Base-by-base conservation (phyloP, 2,797 vertebrate genomes). In the Pantherophis vulpinus region DNA sequence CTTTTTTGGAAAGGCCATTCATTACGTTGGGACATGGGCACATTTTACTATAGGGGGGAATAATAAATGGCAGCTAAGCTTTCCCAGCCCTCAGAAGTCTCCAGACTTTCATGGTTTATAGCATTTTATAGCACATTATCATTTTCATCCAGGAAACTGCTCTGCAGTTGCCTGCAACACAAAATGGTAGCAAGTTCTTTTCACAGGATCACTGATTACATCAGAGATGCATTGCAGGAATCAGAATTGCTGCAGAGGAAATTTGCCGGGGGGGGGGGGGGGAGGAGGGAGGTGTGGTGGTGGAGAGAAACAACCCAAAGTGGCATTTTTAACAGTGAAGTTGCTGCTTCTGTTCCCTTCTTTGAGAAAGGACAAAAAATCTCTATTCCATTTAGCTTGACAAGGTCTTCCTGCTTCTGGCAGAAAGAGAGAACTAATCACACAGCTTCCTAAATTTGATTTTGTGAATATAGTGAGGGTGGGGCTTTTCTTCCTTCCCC, bases 181-280 rank as follows among this genome's bases (percentile, higher is more conserved):
- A 14, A 94, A 97, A 95, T 94, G 95, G 95, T 91, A 92, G 55
- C 93, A 96, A 95, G 95, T 95, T 95, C 96, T 95, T 93, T 95
- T 95, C 55, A 95, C 95, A 95, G 95, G 94, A 96, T 96, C 95
- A 95, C 93, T 95, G 97, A 96, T 97, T 96, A 96, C 96, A 97
- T 97, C 97, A 97, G 96, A 97, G 97, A 96, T 96, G 97, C 96
- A 97, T 93, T 97, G 97, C 97, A 97, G 97, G 96, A 97, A 96
- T 96, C 96, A 95, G 79, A 96, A 97, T 96, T 96, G 95, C 97
- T 96, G 97, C 96, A 97, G 97, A 97, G 95, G 96, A 97, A 93
- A 95, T 94, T 93, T 92, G 0, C 47, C 54, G 83, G 90, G 42
- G 92, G 56, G 63, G 55, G 93, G 47, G 59, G 47, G 25, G 0